Conservation (phyloP, 2,888 invertebrate species). For the Deladenus siricidicola region DNA sequence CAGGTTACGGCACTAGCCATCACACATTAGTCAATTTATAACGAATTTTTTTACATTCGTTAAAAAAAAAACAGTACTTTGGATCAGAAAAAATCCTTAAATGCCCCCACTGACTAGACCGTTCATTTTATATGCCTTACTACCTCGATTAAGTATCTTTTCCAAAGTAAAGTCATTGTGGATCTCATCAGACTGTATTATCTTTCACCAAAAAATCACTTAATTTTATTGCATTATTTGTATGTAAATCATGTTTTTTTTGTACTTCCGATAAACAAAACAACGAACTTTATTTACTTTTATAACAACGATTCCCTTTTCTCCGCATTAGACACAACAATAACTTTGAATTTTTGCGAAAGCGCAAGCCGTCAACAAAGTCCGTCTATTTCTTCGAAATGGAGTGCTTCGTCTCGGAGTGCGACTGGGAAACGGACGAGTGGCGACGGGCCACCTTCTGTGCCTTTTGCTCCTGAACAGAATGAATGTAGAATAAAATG, state of each 20-base stretch:
- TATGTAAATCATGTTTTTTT: background rate
- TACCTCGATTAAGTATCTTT: too few species aligned
- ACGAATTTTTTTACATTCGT: too few species aligned
- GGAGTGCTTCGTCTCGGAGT: slow-evolving; percentile 26
- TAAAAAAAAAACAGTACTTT: too few species aligned
- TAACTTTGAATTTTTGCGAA: background rate
- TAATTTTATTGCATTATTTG: too few species aligned
- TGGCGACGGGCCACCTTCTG: slow-evolving; percentile 52
- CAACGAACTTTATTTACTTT: slow-evolving; percentile 4
- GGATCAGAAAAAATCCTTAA: too few species aligned
- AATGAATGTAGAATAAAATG: background rate
- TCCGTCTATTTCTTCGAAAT: slow-evolving; percentile 21
- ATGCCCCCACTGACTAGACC: too few species aligned
- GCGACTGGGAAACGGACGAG: slow-evolving; percentile 44
- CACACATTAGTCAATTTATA: too few species aligned
- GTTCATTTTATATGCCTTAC: too few species aligned
- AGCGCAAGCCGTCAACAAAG: background rate
- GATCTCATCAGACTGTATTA: too few species aligned
- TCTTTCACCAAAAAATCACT: too few species aligned
- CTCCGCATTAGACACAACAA: slow-evolving; percentile 1
- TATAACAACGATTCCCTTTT: slow-evolving; percentile 3
- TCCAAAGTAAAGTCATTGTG: too few species aligned
- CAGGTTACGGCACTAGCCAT: too few species aligned
- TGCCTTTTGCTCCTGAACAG: slow-evolving; percentile 39
- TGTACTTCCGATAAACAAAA: background rate